Evolutionary conservation across 2,797 vertebrate species (phyloP), one percentile per base, ranked within the genome.

Genomic region (Gorsachius magnificus): DNA sequence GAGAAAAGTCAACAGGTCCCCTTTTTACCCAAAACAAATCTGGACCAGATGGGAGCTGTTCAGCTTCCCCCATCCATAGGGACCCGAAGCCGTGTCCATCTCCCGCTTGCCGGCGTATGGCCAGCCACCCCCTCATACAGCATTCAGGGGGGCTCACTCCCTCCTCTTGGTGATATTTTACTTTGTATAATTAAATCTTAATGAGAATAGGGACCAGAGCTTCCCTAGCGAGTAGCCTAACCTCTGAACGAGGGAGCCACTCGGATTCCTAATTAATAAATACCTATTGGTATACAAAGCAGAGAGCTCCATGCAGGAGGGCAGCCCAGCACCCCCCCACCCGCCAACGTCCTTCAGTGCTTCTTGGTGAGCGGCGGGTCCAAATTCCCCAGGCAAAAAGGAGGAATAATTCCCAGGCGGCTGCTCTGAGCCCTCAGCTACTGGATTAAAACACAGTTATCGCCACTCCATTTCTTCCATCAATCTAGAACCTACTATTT

Each of bases 391-490:
- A 63, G 43, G 79, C 56, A 51, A 28, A 33, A 53, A 82, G 18
- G 36, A 92, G 63, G 77, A 92, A 70, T 65, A 77, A 76, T 63
- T 96, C 93, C 90, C 93, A 76, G 60, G 58, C 1, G 4, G 53
- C 77, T 66, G 83, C 86, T 93, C 51, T 11, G 36, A 90, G 89
- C 83, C 92, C 90, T 95, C 92, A 90, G 80, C 83, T 26, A 95
- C 95, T 95, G 95, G 95, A 97, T 96, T 96, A 96, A 94, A 97
- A 84, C 83, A 43, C 86, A 69, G 96, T 92, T 96, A 94, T 94
- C 95, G 83, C 83, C 92, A 93, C 88, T 96, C 74, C 89, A 79
- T 90, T 95, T 90, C 95, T 70, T 84, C 93, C 1, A 0, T 95
- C 95, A 90, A 83, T 93, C 89, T 60, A 82, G 43, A 65, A 28